Evolutionary conservation across 2,113 vertebrate genomes (phyloP).

Genomic region (Gavialis gangeticus): DNA sequence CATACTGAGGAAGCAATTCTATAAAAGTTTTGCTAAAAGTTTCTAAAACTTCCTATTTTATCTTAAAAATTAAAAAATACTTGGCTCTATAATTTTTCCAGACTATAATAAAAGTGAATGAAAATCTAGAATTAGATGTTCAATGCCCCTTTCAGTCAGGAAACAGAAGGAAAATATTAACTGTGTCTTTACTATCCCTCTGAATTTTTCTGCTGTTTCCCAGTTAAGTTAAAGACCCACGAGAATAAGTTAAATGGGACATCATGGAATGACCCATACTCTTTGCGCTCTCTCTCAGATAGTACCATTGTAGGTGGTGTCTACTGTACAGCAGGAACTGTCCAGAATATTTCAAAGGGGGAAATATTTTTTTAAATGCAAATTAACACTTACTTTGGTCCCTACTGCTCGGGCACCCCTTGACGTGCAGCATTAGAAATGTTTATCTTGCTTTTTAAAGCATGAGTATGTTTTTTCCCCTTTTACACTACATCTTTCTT

Average conservation of each 20-base stretch:
- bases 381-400: not conserved
- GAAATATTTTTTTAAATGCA: constrained; percentile 14
- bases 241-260: not conserved
- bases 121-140: not conserved
- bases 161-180: not conserved
- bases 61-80: not conserved
- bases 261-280: too few species aligned
- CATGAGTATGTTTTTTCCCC: too few species aligned
- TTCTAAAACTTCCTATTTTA: too few species aligned
- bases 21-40: too few species aligned
- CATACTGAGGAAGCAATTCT: too few species aligned
- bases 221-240: not conserved
- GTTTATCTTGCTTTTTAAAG: not conserved
- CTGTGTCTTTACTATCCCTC: not conserved
- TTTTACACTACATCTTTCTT: not conserved
- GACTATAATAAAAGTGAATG: not conserved
- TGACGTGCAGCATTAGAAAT: not conserved
- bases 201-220: constrained; percentile 1
- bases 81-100: not conserved
- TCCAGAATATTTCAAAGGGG: not conserved
- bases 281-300: not conserved
- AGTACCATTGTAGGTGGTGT: not conserved
- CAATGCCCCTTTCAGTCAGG: not conserved
- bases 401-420: not conserved
- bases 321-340: not conserved